Conservation (phyloP, 1,140 invertebrate species). For the Caenorhabditis brenneri region DNA sequence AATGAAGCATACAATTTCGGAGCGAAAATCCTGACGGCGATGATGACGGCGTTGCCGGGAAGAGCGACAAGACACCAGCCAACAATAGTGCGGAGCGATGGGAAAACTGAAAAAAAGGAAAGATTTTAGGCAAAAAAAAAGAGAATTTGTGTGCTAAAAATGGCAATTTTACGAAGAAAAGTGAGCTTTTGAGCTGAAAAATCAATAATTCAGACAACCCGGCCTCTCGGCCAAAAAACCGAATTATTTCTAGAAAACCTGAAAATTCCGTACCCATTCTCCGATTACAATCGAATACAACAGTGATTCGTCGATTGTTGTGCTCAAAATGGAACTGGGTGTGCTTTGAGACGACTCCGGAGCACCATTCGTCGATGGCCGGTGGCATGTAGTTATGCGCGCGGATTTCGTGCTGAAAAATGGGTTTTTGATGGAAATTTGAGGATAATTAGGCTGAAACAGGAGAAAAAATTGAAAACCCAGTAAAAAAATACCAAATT, state of each 20-base stretch:
- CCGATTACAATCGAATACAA: not conserved
- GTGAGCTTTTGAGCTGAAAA: too few species aligned
- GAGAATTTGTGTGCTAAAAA: not conserved
- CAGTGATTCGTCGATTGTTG: conserved; percentile 3
- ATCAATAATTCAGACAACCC: too few species aligned
- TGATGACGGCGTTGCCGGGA: not conserved
- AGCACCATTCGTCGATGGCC: not conserved
- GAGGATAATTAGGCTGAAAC: too few species aligned
- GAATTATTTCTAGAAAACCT: too few species aligned
- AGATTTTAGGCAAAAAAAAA: not conserved
- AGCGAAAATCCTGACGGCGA: not conserved
- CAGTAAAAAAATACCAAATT: not conserved
- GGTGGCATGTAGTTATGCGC: not conserved
- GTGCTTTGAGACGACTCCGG: not conserved
- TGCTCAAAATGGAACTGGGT: not conserved
- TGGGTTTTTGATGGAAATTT: too few species aligned
- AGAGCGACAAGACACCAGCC: not conserved
- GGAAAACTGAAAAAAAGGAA: not conserved
- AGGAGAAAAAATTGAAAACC: not conserved
- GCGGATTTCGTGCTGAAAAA: not conserved
- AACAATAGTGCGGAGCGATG: not conserved
- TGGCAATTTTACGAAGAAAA: too few species aligned
- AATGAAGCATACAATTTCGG: not conserved
- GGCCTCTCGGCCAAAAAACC: too few species aligned
- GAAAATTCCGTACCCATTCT: not conserved